Evolutionary conservation across 2,888 invertebrate genomes (phyloP), one percentile per base, ranked within the genome.

Genomic region (Mantis religiosa): DNA sequence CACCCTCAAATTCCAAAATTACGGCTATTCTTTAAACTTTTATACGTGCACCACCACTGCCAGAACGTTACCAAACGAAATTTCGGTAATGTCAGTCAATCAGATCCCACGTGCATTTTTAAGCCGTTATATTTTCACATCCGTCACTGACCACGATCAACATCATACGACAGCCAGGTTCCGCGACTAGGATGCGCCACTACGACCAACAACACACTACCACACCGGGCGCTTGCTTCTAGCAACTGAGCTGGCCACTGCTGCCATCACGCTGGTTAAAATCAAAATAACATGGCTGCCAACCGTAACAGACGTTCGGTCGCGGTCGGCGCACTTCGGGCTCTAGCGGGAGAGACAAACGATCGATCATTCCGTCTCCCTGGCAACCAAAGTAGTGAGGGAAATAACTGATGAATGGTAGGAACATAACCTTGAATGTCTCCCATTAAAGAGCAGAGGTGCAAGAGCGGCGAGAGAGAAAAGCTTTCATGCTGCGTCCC

Each of bases 201-300:
- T 81, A 14, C 82, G 54, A 54, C 12, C 82, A 82, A 25, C 28
- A 27, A 71, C 54, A 15, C 85, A 20, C 28, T 4, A 28, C 54
- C 20, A 2, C 86, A 12, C 28, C 82, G 30, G 30, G 34, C 25
- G 82, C 54, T 71, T 71, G 54, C 54, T 71, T 20, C 54, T 71
- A 71, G 54, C 54, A 71, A 71, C 54, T 71, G 20, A 71, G 20
- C 54, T 71, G 25, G 54, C 25, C 82, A 34, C 87, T 87, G 82
- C 84, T 34, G 84, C 82, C 87, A 87, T 28, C 87, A 27, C 81
- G 34, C n/a, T 81, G 12, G 87, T 82, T 30, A 87, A 82, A 82
- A 82, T 82, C 87, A 87, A 87, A 87, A 87, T 82, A 87, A 87
- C 87, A 87, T 87, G 87, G 87, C 87, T 41, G 87, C 87, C 41